A percentile compares a stretch with the other conserved stretches of the same genome.
phyloP scores from a whole-genome alignment of 2,888 invertebrate genomes.

The Drosophila acutilabella region DNA sequence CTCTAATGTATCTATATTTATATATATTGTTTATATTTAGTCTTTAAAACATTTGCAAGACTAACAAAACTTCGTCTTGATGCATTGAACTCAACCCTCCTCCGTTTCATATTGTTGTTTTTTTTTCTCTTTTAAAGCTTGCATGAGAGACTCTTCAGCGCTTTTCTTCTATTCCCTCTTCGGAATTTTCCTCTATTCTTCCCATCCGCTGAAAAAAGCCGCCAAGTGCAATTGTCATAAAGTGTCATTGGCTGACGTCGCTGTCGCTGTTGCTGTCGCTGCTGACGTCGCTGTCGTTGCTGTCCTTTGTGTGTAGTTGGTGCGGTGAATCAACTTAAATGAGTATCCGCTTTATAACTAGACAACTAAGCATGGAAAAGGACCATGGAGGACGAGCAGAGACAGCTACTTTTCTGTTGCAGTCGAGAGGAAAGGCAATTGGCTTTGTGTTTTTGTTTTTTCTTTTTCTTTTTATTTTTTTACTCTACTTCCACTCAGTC shows the following conservation, averaged over 20 bases:
- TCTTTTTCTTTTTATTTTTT: constrained; percentile 65
- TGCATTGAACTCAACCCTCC: neutral
- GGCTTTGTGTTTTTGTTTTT: constrained; percentile 73
- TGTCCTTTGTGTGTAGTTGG: constrained; percentile 56
- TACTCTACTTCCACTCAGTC: constrained; percentile 44
- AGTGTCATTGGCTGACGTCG: constrained; percentile 81
- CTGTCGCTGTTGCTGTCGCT: constrained; percentile 12
- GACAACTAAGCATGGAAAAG: constrained; percentile 48
- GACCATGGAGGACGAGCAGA: neutral
- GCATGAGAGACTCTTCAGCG: constrained; percentile 7
- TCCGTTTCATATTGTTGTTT: too few species aligned
- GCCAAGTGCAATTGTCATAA: constrained; percentile 82
- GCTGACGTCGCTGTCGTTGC: constrained; percentile 47
- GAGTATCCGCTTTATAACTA: constrained; percentile 79
- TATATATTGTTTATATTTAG: neutral
- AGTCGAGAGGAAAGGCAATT: constrained; percentile 59
- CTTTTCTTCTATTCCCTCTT: neutral
- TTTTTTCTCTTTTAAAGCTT: constrained; percentile 12
- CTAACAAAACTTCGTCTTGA: neutral
- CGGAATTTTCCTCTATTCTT: constrained; percentile 13
- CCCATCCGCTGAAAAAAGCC: constrained; percentile 48
- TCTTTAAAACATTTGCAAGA: neutral
- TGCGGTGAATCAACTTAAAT: constrained; percentile 82
- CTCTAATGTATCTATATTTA: too few species aligned
- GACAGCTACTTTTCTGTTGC: constrained; percentile 24